A percentile compares a stretch with the other conserved stretches of the same genome.
Conservation (phyloP, 2,113 vertebrate genomes). For the Sciurus niger region DNA sequence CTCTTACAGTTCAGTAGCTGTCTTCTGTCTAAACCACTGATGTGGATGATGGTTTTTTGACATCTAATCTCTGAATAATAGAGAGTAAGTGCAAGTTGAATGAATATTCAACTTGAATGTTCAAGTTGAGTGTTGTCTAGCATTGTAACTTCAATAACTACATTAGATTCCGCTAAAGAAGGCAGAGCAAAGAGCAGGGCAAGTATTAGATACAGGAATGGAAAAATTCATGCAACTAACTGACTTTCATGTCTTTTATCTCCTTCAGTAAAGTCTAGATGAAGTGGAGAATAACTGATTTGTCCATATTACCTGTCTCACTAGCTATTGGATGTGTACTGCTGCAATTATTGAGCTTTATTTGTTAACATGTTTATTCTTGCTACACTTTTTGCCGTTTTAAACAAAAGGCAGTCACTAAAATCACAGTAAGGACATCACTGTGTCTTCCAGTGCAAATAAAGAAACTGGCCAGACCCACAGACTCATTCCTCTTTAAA, state of each 20-base stretch:
- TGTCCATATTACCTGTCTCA: background rate
- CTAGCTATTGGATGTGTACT: background rate
- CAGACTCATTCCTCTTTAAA: background rate
- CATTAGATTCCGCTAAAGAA: constrained; percentile 17
- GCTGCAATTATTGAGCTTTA: background rate
- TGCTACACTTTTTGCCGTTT: background rate
- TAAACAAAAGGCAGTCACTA: background rate
- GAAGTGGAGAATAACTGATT: background rate
- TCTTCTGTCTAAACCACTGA: constrained; percentile 80
- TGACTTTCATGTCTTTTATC: background rate
- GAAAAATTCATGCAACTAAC: background rate
- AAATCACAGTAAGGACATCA: background rate
- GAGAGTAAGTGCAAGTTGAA: constrained; percentile 83
- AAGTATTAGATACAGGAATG: background rate
- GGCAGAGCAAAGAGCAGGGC: background rate
- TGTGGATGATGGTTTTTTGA: constrained; percentile 83
- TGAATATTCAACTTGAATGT: background rate
- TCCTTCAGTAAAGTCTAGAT: background rate
- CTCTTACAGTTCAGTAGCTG: constrained; percentile 80
- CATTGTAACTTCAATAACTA: constrained; percentile 77
- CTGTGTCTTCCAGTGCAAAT: background rate
- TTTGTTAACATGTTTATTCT: background rate
- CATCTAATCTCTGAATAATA: constrained; percentile 85
- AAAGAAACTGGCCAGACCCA: background rate
- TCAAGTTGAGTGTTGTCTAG: constrained; percentile 73